A percentile compares a stretch with the other conserved stretches of the same genome.
Evolutionary conservation across 2,797 vertebrate genomes (phyloP).

Genomic region (Discoglossus pictus): DNA sequence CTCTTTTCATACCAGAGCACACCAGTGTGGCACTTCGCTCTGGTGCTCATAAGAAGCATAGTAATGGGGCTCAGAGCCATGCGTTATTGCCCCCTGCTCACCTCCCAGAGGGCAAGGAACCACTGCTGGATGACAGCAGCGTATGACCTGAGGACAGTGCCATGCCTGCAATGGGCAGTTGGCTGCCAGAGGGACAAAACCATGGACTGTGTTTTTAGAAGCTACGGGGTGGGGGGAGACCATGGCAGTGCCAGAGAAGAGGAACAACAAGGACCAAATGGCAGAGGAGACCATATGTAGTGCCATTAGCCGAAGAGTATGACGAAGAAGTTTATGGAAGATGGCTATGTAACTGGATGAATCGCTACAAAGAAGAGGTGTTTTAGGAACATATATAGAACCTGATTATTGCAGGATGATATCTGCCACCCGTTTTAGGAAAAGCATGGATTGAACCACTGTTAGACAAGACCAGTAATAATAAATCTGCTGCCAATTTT

Average conservation of each 20-base stretch:
- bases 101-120: conserved; percentile 82
- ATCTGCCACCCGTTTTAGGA: no score
- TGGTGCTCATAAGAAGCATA: conserved; percentile 87
- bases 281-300: background rate
- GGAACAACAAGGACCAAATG: conserved; percentile 7
- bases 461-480: no score
- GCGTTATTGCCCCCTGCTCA: conserved; percentile 78
- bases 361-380: background rate
- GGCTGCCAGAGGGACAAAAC: conserved; percentile 4
- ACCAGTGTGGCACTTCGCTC: conserved; percentile 74
- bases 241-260: background rate
- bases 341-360: no score
- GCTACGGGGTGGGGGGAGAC: background rate
- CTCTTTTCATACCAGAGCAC: conserved; percentile 88
- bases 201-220: conserved; percentile 39
- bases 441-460: no score
- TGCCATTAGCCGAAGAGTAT: no score
- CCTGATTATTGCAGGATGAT: no score
- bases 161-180: background rate
- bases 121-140: conserved; percentile 85
- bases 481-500: no score
- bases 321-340: no score
- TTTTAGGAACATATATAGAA: no score
- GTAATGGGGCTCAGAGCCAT: conserved; percentile 81
- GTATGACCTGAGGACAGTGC: conserved; percentile 68